Conservation (phyloP, 2,888 invertebrate genomes). For the Drosophila demipolita region DNA sequence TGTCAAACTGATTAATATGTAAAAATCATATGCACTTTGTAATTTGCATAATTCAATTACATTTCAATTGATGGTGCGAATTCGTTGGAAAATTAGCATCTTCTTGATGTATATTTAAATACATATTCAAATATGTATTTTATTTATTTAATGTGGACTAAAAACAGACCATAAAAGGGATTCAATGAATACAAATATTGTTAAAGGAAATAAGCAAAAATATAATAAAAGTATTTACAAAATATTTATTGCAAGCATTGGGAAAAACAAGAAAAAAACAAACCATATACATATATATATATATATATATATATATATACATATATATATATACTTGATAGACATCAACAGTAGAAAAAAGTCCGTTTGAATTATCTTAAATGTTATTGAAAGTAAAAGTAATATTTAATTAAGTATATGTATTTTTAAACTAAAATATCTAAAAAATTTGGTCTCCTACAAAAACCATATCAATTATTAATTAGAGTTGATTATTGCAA, state of each 20-base stretch:
- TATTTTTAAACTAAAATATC: too few relatives aligned
- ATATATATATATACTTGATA: not conserved
- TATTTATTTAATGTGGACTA: not conserved
- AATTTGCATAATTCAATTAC: not conserved
- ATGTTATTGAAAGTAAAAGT: not conserved
- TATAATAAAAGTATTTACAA: not conserved
- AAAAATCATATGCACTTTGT: not conserved
- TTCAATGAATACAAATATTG: too few relatives aligned
- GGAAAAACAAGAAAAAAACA: too few relatives aligned
- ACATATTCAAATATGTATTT: not conserved
- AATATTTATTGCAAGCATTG: not conserved
- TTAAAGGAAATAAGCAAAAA: not conserved
- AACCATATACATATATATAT: not conserved
- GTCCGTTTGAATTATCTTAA: not conserved
- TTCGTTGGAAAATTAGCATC: not conserved
- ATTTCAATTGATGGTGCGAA: not conserved
- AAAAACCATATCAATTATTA: too few relatives aligned
- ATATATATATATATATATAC: not conserved
- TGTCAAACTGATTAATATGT: conserved; percentile 4
- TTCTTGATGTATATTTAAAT: not conserved
- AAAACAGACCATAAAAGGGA: not conserved
- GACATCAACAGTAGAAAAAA: not conserved
- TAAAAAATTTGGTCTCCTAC: too few relatives aligned
- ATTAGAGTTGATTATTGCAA: too few relatives aligned
- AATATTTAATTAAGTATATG: too few relatives aligned